phyloP scores from a whole-genome alignment of 1,140 invertebrate genomes.

The Parasteatoda tepidariorum region DNA sequence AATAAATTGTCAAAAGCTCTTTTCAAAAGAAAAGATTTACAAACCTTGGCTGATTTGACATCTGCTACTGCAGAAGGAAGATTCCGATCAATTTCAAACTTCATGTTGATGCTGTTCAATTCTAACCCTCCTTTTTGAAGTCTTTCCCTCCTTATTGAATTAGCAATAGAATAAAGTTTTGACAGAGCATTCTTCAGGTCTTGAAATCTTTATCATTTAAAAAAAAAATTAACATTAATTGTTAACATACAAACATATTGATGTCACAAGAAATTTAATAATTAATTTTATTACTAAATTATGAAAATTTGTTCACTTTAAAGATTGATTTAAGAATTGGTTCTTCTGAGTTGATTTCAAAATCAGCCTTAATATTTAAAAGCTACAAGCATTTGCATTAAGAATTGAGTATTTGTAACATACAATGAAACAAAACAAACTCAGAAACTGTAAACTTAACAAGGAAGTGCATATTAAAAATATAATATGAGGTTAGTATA shows the following conservation, averaged over 20 bases:
- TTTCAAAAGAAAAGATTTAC: neutral
- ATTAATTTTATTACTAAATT: too few species aligned
- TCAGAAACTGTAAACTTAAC: too few species aligned
- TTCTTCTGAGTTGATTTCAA: too few species aligned
- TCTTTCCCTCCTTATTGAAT: slow-evolving; percentile 64
- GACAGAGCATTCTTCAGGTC: slow-evolving; percentile 64
- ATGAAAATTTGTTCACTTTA: too few species aligned
- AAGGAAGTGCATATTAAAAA: too few species aligned
- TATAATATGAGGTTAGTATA: too few species aligned
- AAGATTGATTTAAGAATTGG: too few species aligned
- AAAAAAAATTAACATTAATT: neutral
- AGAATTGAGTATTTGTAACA: too few species aligned
- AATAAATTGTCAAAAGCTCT: neutral
- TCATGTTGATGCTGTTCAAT: slow-evolving; percentile 68
- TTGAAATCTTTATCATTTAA: slow-evolving; percentile 65
- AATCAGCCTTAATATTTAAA: too few species aligned
- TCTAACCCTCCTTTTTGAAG: slow-evolving; percentile 67
- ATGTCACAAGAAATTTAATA: neutral
- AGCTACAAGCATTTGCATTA: too few species aligned
- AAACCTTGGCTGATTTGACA: slow-evolving; percentile 29
- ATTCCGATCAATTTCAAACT: slow-evolving; percentile 67
- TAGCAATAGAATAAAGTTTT: slow-evolving; percentile 65
- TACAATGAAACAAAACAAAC: too few species aligned
- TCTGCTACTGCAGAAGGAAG: slow-evolving; percentile 30
- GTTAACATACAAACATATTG: neutral